A percentile compares a stretch with the other conserved stretches of the same genome.
Evolutionary conservation across 2,797 vertebrate species (phyloP).

Genomic region (Sternarchorhynchus goeldii): DNA sequence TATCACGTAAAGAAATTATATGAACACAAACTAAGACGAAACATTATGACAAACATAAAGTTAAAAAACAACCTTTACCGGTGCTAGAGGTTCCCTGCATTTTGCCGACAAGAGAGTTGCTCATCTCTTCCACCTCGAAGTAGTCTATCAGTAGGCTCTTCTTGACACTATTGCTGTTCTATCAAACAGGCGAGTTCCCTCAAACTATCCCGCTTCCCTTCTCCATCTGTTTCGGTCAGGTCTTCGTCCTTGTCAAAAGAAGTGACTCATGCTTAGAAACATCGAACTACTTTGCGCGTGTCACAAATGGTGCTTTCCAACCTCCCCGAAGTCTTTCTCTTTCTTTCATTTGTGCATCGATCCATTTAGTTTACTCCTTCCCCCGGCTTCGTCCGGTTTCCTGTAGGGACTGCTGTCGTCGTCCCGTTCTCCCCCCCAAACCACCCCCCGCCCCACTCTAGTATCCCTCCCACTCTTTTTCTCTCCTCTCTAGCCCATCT

Average conservation of each 20-base stretch:
- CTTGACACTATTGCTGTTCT: neutral
- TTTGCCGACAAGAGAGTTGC: conserved; percentile 59
- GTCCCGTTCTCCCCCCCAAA: neutral
- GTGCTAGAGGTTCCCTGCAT: conserved; percentile 74
- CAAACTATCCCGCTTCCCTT: conserved; percentile 51
- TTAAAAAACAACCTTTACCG: conserved; percentile 64
- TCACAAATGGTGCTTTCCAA: conserved; percentile 35
- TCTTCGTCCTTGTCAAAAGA: too few relatives aligned
- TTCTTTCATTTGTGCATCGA: conserved; percentile 48
- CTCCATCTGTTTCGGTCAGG: neutral
- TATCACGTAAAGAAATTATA: neutral
- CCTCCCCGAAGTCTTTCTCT: conserved; percentile 33
- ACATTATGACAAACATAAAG: conserved; percentile 47
- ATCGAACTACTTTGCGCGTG: too few relatives aligned
- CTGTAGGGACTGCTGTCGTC: conserved; percentile 60
- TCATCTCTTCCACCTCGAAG: conserved; percentile 41
- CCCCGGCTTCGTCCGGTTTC: conserved; percentile 56
- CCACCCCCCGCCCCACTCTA: neutral
- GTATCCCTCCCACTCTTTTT: conserved; percentile 20
- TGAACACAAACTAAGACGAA: conserved; percentile 17
- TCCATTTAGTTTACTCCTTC: conserved; percentile 65
- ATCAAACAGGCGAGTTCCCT: neutral
- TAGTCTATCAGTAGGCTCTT: conserved; percentile 45
- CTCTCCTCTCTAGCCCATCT: neutral
- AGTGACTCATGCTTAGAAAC: too few relatives aligned